phyloP scores from a whole-genome alignment of 1,140 invertebrate species.

The Reticulitermes speratus region DNA sequence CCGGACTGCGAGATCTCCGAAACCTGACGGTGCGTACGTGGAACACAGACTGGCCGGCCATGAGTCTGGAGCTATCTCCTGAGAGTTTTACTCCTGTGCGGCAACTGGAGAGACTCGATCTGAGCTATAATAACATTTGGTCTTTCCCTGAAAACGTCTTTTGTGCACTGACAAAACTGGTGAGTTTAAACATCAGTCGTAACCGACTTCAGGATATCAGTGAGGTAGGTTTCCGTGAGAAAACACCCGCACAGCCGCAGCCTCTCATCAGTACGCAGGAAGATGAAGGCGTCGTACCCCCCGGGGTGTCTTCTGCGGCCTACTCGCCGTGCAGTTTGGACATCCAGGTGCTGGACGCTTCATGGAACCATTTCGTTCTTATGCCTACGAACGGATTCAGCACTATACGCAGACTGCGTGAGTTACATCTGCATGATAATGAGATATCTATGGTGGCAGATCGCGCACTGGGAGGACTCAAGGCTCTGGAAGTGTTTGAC shows the following conservation, averaged over 20 bases:
- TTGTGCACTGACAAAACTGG: constrained; percentile 74
- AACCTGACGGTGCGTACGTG: constrained; percentile 79
- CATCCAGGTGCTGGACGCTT: constrained; percentile 79
- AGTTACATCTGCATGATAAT: constrained; percentile 78
- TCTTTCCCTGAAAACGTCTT: constrained; percentile 81
- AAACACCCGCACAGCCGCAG: constrained; percentile 47
- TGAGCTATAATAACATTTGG: constrained; percentile 87
- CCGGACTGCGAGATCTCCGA: constrained; percentile 70
- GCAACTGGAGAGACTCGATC: constrained; percentile 77
- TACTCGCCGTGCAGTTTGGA: constrained; percentile 68
- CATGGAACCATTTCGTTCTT: constrained; percentile 78
- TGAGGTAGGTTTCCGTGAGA: constrained; percentile 72
- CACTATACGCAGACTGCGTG: constrained; percentile 67
- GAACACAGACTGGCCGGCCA: constrained; percentile 73
- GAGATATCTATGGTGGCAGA: constrained; percentile 83
- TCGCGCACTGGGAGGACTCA: constrained; percentile 72
- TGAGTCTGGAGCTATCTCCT: constrained; percentile 73
- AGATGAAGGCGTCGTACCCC: constrained; percentile 36
- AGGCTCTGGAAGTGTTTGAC: constrained; percentile 77
- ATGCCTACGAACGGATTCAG: constrained; percentile 78
- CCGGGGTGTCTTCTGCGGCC: constrained; percentile 29
- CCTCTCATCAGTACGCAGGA: constrained; percentile 41
- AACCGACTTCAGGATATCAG: constrained; percentile 82
- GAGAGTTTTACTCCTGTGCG: constrained; percentile 69
- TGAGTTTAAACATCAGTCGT: constrained; percentile 75